Evolutionary conservation across 2,888 invertebrate species (phyloP).

Genomic region (Aphodius sticticus): DNA sequence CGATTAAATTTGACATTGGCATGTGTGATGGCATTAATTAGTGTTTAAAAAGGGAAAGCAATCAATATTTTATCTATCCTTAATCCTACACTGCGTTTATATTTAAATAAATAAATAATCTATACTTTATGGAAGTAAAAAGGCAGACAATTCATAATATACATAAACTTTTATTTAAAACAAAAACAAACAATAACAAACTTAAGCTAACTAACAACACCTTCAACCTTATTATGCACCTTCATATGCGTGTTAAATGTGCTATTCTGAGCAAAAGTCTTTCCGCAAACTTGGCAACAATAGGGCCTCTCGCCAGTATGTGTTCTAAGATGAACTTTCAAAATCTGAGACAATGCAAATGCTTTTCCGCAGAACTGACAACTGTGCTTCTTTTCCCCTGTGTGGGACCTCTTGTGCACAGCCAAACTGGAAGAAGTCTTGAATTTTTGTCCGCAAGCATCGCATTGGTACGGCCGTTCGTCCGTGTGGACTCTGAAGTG

Average conservation of each 20-base stretch:
- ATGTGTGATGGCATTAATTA: too few species aligned
- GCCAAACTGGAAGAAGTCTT: neutral
- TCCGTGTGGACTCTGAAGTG: slow-evolving; percentile 39
- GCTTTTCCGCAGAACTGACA: slow-evolving; percentile 48
- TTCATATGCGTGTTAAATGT: neutral
- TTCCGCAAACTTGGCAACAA: slow-evolving; percentile 42
- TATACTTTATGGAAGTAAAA: too few species aligned
- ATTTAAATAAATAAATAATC: too few species aligned
- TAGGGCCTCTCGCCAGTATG: slow-evolving; percentile 50
- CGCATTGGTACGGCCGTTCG: neutral
- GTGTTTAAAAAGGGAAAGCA: too few species aligned
- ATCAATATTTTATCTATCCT: too few species aligned
- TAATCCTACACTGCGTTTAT: too few species aligned
- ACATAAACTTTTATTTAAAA: too few species aligned
- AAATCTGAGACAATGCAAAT: slow-evolving; percentile 48
- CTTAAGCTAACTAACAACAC: neutral
- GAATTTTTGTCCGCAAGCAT: neutral
- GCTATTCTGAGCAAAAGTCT: neutral
- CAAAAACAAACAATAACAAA: neutral
- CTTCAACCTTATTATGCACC: neutral
- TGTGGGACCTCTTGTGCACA: slow-evolving; percentile 38
- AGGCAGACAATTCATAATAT: too few species aligned
- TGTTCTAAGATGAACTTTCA: slow-evolving; percentile 46
- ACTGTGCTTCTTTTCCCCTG: slow-evolving; percentile 45
- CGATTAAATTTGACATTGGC: too few species aligned